Evolutionary conservation across 2,113 vertebrate genomes (phyloP).

Genomic region (sheep (Ovis aries)): ARS-UI_Ramb_v3.0 NC_056055.1:193638001-193638500

Average conservation of each 20-base stretch:
- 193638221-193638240: background rate
- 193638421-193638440: background rate
- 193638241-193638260: background rate
- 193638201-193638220: background rate
- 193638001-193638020: constrained; percentile 95
- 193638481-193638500: background rate
- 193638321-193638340: background rate
- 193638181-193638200: background rate
- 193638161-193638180: background rate
- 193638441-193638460: background rate
- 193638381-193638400: background rate
- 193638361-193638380: background rate
- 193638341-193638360: background rate
- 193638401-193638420: background rate
- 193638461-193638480: background rate
- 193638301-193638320: background rate
- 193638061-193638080: background rate
- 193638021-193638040: constrained; percentile 99
- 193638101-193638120: background rate
- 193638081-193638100: background rate
- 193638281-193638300: background rate
- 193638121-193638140: background rate
- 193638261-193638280: background rate
- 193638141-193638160: background rate
- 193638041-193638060: constrained; percentile 35